These are phyloP conservation scores for Apis dorsata DNA, from an alignment of 1,140 invertebrate species.

Conservation along the genomic window DNA sequence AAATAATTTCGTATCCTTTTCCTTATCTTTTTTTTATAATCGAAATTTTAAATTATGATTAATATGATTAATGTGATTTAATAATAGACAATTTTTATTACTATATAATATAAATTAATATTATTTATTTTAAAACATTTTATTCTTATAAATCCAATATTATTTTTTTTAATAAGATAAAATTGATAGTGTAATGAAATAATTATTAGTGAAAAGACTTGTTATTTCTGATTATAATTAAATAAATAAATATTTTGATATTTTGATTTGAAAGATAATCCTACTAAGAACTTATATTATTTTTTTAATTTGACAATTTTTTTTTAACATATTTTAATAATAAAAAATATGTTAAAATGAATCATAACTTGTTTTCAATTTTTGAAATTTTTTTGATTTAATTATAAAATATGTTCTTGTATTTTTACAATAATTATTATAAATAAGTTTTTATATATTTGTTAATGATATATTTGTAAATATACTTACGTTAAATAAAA, in stretches of 20 bases:
- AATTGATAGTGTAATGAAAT: neutral
- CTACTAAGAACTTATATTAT: neutral
- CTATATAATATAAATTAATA: neutral
- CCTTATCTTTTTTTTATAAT: neutral
- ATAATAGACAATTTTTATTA: neutral
- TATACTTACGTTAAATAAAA: neutral
- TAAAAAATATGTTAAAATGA: neutral
- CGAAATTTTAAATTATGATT: neutral
- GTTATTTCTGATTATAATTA: neutral
- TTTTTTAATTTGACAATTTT: neutral
- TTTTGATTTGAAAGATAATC: neutral
- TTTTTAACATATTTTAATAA: neutral
- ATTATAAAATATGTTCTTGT: neutral
- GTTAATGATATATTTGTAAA: neutral
- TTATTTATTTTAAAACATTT: neutral
- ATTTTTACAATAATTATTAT: neutral
- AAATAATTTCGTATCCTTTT: neutral
- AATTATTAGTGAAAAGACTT: neutral
- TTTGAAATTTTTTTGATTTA: neutral
- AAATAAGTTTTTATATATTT: constrained; percentile 4
- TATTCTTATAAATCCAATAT: neutral
- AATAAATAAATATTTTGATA: neutral
- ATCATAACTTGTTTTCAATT: neutral
- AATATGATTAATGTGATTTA: neutral
- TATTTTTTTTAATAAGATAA: neutral